Base-by-base conservation (phyloP, 2,113 vertebrate genomes). In the Phrynosoma blainvillii region DNA sequence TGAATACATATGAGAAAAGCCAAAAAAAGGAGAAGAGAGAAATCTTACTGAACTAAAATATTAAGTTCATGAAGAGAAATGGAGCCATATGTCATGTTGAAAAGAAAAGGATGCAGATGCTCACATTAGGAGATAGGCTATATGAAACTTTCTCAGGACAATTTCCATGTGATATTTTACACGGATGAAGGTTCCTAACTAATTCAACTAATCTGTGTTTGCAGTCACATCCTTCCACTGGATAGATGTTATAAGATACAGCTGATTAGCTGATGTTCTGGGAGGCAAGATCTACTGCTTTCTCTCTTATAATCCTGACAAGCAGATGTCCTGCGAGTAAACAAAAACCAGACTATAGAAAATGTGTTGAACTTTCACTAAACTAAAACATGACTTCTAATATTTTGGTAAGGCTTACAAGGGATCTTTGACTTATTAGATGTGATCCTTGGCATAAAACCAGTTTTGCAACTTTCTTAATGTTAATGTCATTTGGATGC, bases 31-130 rank as follows among this genome's bases (percentile, higher is more conserved):
- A 36, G 36, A 36, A 36, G 36, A 36, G 36, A 62, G 14, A 16
- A 62, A 14, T 16, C 59, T 62, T 86, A 86, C 14, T 86, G 20
- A 79, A 70, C 40, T 89, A 9, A 56, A 40, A 12, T 73, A 90
- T 88, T 87, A 84, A 30, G 14, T 84, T 86, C 54, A 87, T 40
- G 13, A 88, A 74, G 40, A 82, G 42, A 78, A 87, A 47, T 9
- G 23, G 25, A 52, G 47, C 42, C 74, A 66, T 74, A 66, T 74
- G 16, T 70, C 21, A 73, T 47, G 7, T 25, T 47, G 21, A 52
- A 20, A 62, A 6, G 56, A 65, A 81, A 87, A 65, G 54, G 21
- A 82, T n/a, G 68, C 25, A 21, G 32, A 54, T 65, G 18, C 52
- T 65, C 18, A 66, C 36, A 36, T 13, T 88, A 76, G 32, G 27